phyloP scores from a whole-genome alignment of 2,113 vertebrate genomes.

The Elephas maximus region DNA sequence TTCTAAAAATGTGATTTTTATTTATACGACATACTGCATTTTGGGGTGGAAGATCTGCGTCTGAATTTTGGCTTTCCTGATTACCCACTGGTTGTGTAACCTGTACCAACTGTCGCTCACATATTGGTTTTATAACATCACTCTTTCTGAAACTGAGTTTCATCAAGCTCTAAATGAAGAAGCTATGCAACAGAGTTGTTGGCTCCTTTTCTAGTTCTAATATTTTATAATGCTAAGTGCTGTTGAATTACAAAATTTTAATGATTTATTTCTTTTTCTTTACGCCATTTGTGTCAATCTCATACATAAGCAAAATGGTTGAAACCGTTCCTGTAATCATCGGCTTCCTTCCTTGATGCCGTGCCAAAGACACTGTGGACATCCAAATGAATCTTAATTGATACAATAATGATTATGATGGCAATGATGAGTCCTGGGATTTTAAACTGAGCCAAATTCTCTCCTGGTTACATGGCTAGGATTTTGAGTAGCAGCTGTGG shows the following conservation, averaged over 20 bases:
- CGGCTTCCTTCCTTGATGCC: conserved; percentile 51
- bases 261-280: conserved; percentile 66
- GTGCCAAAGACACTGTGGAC: conserved; percentile 56
- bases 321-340: conserved; percentile 22
- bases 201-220: conserved; percentile 56
- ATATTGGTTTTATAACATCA: not conserved
- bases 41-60: not conserved
- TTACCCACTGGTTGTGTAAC: not conserved
- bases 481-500: conserved; percentile 77
- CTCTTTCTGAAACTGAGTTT: conserved; percentile 34
- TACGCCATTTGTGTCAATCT: conserved; percentile 35
- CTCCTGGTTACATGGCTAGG: conserved; percentile 55
- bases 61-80: not conserved
- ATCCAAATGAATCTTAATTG: conserved; percentile 64
- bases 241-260: conserved; percentile 61
- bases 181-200: not conserved
- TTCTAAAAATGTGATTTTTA: conserved; percentile 47
- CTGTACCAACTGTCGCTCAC: not conserved
- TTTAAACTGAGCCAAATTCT: conserved; percentile 61
- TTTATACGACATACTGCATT: not conserved
- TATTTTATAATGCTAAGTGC: conserved; percentile 62
- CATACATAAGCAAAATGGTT: conserved; percentile 63
- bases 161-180: conserved; percentile 47
- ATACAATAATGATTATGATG: conserved; percentile 62
- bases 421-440: conserved; percentile 31